Conservation (phyloP, 2,113 vertebrate species). For the Rynchops niger region DNA sequence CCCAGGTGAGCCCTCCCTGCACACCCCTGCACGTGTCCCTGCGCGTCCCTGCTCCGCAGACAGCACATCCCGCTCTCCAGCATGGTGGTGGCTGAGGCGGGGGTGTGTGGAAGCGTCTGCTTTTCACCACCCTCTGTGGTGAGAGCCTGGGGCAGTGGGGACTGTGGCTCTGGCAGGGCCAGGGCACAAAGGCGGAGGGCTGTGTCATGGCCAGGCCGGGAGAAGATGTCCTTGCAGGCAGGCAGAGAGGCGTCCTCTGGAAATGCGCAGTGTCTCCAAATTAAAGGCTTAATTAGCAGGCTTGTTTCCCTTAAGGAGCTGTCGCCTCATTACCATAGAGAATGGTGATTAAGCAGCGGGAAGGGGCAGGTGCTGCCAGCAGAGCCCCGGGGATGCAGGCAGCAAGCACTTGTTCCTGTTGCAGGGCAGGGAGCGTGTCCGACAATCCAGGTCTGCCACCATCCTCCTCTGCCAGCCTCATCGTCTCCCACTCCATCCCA, state of each 20-base stretch:
- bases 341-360: background rate
- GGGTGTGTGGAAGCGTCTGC: background rate
- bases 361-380: background rate
- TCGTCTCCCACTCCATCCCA: too few species aligned
- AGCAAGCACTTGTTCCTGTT: accelerated
- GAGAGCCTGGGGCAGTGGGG: background rate
- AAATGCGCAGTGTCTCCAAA: background rate
- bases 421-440: background rate
- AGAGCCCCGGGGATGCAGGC: background rate
- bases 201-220: background rate
- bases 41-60: background rate
- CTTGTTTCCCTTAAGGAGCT: background rate
- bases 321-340: background rate
- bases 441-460: background rate
- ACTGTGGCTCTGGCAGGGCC: background rate
- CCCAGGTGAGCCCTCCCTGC: background rate
- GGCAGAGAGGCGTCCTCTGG: background rate
- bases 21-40: accelerated
- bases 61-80: background rate
- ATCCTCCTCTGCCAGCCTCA: background rate
- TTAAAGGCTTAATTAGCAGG: slow-evolving; percentile 29
- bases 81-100: background rate
- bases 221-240: background rate
- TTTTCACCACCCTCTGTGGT: background rate
- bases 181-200: background rate